phyloP scores from a whole-genome alignment of 1,140 invertebrate genomes.

The Formica selysi region DNA sequence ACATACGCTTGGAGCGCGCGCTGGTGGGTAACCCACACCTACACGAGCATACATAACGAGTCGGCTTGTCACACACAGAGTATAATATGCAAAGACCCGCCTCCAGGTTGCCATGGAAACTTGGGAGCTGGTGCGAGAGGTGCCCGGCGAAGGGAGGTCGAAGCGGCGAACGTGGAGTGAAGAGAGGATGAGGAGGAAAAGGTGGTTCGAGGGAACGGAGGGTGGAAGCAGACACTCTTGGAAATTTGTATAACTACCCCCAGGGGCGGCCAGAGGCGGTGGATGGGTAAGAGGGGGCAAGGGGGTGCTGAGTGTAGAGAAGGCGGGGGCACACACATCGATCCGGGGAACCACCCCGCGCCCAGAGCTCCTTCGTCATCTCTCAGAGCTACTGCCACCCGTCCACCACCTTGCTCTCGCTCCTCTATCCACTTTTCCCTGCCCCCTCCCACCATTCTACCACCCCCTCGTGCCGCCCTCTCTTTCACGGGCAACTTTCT shows the following conservation, averaged over 20 bases:
- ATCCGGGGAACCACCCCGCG: constrained; percentile 80
- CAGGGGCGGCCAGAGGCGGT: constrained; percentile 78
- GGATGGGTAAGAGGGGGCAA: constrained; percentile 64
- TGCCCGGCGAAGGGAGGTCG: constrained; percentile 78
- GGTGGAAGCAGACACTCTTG: constrained; percentile 83
- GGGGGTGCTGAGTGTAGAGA: constrained; percentile 69
- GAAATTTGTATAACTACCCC: constrained; percentile 87
- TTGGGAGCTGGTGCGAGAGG: constrained; percentile 80
- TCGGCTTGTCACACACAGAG: constrained; percentile 84
- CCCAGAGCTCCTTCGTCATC: constrained; percentile 81
- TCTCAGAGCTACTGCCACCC: constrained; percentile 77
- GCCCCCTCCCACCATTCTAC: constrained; percentile 3
- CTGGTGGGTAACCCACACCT: constrained; percentile 70
- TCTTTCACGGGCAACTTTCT: constrained; percentile 65
- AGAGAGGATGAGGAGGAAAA: constrained; percentile 71
- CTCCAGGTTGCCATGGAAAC: constrained; percentile 82
- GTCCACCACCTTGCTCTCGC: constrained; percentile 71
- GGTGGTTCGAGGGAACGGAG: constrained; percentile 71
- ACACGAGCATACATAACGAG: constrained; percentile 81
- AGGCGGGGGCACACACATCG: constrained; percentile 83
- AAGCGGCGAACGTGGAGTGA: constrained; percentile 62
- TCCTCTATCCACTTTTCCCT: constrained; percentile 37
- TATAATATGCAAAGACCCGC: constrained; percentile 85
- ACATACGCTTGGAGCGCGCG: constrained; percentile 6
- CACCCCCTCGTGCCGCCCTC: constrained; percentile 58